A percentile compares a stretch with the other conserved stretches of the same genome.
Evolutionary conservation across 2,797 vertebrate genomes (phyloP).

Genomic region (Enteromius trimaculatus): DNA sequence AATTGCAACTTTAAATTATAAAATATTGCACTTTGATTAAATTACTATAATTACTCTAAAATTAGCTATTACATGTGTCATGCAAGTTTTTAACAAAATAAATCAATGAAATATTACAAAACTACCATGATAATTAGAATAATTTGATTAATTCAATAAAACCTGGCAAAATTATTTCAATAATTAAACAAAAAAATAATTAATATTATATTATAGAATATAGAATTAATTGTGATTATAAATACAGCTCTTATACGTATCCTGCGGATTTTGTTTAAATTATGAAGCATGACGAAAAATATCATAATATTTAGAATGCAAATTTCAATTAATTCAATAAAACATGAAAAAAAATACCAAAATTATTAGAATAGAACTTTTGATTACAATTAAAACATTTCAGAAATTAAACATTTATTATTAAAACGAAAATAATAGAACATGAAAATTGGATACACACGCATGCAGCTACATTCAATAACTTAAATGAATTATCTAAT

Average conservation of each 20-base stretch:
- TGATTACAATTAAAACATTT: not conserved
- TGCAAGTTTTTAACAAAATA: not conserved
- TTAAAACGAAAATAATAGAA: not conserved
- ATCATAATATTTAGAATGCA: no score
- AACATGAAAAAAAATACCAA: no score
- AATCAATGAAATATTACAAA: not conserved
- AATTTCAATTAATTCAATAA: not conserved
- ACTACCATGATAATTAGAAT: no score
- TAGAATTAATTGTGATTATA: no score
- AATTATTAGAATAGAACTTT: not conserved
- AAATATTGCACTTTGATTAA: no score
- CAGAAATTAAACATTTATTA: not conserved
- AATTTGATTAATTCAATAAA: no score
- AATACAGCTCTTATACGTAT: not conserved
- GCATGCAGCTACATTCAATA: not conserved
- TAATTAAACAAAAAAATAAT: no score
- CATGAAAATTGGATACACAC: not conserved
- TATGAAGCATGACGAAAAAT: not conserved
- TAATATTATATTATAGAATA: no score
- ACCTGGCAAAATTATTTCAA: not conserved
- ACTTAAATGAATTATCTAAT: not conserved
- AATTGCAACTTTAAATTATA: no score
- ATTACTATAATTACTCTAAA: no score
- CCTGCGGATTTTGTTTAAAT: not conserved
- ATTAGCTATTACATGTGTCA: no score